Base-by-base conservation (phyloP, 2,113 vertebrate genomes). In the Nesogale talazaci region DNA sequence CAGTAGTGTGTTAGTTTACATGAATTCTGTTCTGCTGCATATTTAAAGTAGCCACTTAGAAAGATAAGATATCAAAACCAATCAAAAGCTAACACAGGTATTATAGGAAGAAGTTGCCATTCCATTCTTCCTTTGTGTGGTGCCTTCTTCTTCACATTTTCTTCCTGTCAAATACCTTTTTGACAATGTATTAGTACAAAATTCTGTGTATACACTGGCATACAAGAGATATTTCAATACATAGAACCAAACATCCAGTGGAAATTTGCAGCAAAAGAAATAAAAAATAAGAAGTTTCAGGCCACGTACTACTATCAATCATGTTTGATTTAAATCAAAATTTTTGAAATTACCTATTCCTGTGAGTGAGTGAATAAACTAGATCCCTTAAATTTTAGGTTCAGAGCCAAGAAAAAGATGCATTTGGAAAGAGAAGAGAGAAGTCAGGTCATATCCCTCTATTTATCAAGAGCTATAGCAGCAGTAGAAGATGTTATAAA, bases 401-500 rank as follows among this genome's bases (percentile, higher is more conserved):
- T 25, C 6, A 38, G 4, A 2, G 22, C 17, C 42, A 70, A 82
- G 61, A 1, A 12, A 76, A 63, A 2, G 3, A 17, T n/a, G 4
- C 11, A 61, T 12, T 40, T 80, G 40, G 3, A 76, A 56, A 34
- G 34, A 83, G 6, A 34, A 86, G 17, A 27, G 29, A 90, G 19
- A 91, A 38, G 4, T 59, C 27, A 46, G 27, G 9, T 67, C 38
- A 72, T 2, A 61, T 5, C 20, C 10, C 36, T 75, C 7, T 52
- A 83, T 89, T 78, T 59, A 36, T 20, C 20, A 6, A 65, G 23
- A 38, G 46, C 4, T 52, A 12, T 10, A 52, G 46, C 9, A 52
- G 5, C 46, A 6, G 11, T 4, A 2, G 1, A 1, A 67, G 2
- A 74, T 3, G 10, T 6, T 67, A 25, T 4, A 7, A 2, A 19